Evolutionary conservation across 2,113 vertebrate genomes (phyloP), one percentile per base, ranked within the genome.

Genomic region (Gymnogyps californianus): DNA sequence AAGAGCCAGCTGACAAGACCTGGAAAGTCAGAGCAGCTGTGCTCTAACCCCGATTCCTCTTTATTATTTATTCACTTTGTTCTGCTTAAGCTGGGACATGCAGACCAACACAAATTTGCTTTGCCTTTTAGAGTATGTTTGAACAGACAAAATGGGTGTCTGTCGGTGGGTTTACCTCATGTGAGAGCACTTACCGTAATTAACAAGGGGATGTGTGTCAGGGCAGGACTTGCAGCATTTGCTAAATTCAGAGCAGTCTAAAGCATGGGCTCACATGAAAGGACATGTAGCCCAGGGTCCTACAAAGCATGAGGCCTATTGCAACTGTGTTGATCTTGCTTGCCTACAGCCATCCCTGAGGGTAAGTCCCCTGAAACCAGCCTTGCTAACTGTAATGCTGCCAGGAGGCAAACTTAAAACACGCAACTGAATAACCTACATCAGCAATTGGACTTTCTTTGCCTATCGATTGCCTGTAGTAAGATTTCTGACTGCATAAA

Each of bases 31-130:
- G 76, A 97, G 76, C 65, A 96, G 92, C 93, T 91, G 77, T 16
- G 3, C 61, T 75, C 40, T 74, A 77, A 59, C 49, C 76, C 69
- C 18, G 6, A 16, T 49, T 36, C 36, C 44, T 81, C 61, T 86
- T 83, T 52, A 92, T 92, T 96, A 92, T 94, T 97, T 75, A 90
- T 87, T 82, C 25, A n/a, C 69, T 67, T 86, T 40, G 11, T 32
- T 62, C n/a, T 91, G 59, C 70, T 66, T 90, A 54, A 75, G n/a
- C 44, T 29, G 38, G 78, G 59, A 24, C 76, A 44, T 7, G 69
- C 20, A 87, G 74, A 83, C 57, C 62, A 79, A 57, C 21, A 52
- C 28, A 57, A 51, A 52, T 65, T n/a, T 74, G 18, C 51, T 62
- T 76, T 61, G 22, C 58, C 28, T 83, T 91, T 85, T 42, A 38